Percentiles rank a stretch among this genome's conserved stretches.
Conservation (phyloP, 2,888 invertebrate species). For the Steromphala cineraria region DNA sequence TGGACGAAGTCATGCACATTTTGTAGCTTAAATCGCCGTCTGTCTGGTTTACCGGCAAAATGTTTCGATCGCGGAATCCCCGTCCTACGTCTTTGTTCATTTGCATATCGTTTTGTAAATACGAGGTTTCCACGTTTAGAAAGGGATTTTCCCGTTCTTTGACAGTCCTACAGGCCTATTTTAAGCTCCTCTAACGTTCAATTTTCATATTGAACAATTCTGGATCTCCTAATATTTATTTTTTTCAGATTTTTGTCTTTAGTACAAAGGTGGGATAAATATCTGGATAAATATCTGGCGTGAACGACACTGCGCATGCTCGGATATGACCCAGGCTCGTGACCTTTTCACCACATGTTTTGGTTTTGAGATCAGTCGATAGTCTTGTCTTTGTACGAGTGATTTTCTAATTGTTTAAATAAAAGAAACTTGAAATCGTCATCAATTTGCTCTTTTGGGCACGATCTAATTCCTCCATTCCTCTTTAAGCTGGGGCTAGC, state of each 20-base stretch:
- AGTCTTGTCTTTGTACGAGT: too few relatives aligned
- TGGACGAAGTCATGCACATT: not conserved
- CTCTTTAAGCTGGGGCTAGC: too few relatives aligned
- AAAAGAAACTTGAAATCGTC: too few relatives aligned
- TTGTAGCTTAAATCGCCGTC: not conserved
- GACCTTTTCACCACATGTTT: conserved; percentile 2
- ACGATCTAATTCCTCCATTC: too few relatives aligned
- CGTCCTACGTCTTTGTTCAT: conserved; percentile 58
- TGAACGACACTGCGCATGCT: conserved; percentile 52
- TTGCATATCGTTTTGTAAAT: conserved; percentile 56
- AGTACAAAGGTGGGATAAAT: conserved; percentile 45
- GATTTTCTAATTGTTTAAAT: too few relatives aligned
- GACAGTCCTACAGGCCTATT: conserved; percentile 23
- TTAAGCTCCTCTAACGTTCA: not conserved
- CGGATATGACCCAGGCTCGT: conserved; percentile 34
- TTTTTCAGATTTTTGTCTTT: conserved; percentile 13
- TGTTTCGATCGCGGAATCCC: conserved; percentile 40
- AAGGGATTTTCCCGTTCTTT: conserved; percentile 32
- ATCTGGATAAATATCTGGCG: conserved; percentile 56
- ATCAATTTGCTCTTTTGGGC: too few relatives aligned
- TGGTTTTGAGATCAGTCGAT: too few relatives aligned
- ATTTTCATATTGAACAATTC: not conserved
- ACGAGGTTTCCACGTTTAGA: conserved; percentile 35
- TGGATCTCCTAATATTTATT: not conserved
- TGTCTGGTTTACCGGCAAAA: not conserved